Percentiles rank a stretch among this genome's conserved stretches.
Conservation (phyloP, 2,113 vertebrate genomes). For the Alligator sinensis region DNA sequence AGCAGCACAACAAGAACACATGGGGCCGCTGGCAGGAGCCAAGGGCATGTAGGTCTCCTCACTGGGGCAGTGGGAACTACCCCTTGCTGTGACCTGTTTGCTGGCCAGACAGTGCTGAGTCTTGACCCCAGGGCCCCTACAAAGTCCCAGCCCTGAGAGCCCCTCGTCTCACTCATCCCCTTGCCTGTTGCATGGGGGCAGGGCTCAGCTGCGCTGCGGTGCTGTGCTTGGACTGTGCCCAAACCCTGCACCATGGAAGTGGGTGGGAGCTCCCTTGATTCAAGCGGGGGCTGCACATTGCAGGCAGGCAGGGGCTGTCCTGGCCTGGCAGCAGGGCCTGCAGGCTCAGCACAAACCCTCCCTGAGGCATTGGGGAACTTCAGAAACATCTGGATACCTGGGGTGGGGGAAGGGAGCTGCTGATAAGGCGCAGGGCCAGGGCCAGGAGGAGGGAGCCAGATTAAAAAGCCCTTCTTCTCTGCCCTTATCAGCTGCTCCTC, state of each 20-base stretch:
- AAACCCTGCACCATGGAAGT: too few species aligned
- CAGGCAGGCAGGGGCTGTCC: background rate
- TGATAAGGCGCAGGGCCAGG: rapidly evolving
- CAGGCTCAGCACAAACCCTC: background rate
- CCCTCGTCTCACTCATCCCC: background rate
- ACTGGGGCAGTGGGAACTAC: too few species aligned
- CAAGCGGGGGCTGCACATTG: background rate
- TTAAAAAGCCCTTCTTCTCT: too few species aligned
- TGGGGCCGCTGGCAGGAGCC: background rate
- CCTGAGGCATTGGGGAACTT: background rate
- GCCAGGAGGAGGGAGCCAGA: background rate
- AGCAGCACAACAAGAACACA: background rate
- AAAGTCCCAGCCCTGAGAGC: background rate
- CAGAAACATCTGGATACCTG: rapidly evolving
- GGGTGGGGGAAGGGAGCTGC: background rate
- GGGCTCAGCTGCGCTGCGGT: background rate
- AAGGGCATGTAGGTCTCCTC: background rate
- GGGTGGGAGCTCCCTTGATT: background rate
- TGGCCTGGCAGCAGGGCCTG: background rate
- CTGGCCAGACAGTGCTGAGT: conserved; percentile 62
- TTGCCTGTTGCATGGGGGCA: background rate
- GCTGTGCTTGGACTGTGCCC: too few species aligned
- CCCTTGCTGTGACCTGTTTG: conserved; percentile 5
- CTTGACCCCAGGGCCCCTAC: conserved; percentile 61
- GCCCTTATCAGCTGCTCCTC: background rate